Base-by-base conservation (phyloP, 2,113 vertebrate species). In the Brienomyrus longianalis region DNA sequence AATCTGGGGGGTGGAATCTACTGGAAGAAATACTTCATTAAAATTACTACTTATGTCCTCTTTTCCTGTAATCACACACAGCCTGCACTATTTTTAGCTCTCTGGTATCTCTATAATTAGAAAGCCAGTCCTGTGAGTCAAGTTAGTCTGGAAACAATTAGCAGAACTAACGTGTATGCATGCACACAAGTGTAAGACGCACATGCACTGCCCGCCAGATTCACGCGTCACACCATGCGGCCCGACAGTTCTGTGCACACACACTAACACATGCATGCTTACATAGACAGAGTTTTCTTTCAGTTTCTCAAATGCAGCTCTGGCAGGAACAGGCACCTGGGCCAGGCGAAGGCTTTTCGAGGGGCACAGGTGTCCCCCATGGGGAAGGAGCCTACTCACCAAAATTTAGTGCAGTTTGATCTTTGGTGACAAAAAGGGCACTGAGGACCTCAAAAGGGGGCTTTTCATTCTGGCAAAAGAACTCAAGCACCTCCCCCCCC, bases 21-120 rank as follows among this genome's bases (percentile, higher is more conserved):
- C 13, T 43, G 74, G 35, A 80, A 19, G 35, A 80, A 80, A 84
- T 48, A 47, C 83, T 23, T 23, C 45, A 84, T 84, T 48, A 84
- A 47, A 84, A 84, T 47, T n/a, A 84, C 45, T 84, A n/a, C 45
- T 84, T 48, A 45, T 84, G 45, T 45, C 21, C 45, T 84, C 19
- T 2, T 45, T 47, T 45, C 43, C 83, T 84, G 43, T 84, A 84
- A 47, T 84, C 47, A 48, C 83, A 84, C 21, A 11, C 10, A 31
- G n/a, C 62, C 48, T 84, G 3, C 47, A 5, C 39, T 84, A 84
- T 84, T 84, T 84, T 84, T 48, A 84, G 83, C 39, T 84, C 8
- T 47, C 39, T 47, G 21, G 45, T 84, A 48, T 84, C 83, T 84
- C 83, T 84, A 84, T 84, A 84, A 84, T 84, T 84, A 84, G 83